Base-by-base conservation (phyloP, 2,797 vertebrate species). In the Psittacula echo region DNA sequence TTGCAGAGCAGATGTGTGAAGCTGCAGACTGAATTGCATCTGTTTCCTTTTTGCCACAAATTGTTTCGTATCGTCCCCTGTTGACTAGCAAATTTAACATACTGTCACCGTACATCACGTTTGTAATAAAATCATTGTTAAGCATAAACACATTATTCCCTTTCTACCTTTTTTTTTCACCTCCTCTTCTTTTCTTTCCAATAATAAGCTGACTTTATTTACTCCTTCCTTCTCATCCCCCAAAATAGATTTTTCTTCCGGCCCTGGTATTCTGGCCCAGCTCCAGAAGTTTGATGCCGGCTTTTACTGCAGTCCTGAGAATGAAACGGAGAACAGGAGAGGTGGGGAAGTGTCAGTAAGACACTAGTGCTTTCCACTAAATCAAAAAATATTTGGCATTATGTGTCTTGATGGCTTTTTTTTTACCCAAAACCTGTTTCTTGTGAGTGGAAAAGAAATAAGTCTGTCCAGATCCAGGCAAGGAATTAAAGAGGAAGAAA, bases 1-100 rank as follows among this genome's bases (percentile, higher is more conserved):
- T 96, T 92, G 90, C 62, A 80, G 82, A 97, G 66, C 97, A 97
- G 95, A 97, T 96, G 89, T 87, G 72, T 68, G 78, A 95, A 93
- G 85, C 96, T 79, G 37, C 81, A 96, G 95, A 96, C 93, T 90
- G 87, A 89, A 70, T 44, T 90, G 70, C 95, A 95, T 97, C 97
- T 97, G 95, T 79, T 94, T 94, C 48, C 11, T 85, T 90, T 89
- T 97, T 93, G 72, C 51, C 66, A 54, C 39, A 94, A 94, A 95
- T 89, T 95, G 89, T 89, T 95, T 84, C 66, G 58, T 75, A 70
- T 67, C 74, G 81, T 67, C 62, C 71, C 67, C 65, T 92, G 66
- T 73, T 95, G 80, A 93, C 71, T 95, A 86, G 81, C 37, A 93
- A 95, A 96, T 95, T 95, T 94, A 94, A 78, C 85, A 95, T 83